Evolutionary conservation across 2,113 vertebrate species (phyloP), one percentile per base, ranked within the genome.

Genomic region (Emberiza fucata): DNA sequence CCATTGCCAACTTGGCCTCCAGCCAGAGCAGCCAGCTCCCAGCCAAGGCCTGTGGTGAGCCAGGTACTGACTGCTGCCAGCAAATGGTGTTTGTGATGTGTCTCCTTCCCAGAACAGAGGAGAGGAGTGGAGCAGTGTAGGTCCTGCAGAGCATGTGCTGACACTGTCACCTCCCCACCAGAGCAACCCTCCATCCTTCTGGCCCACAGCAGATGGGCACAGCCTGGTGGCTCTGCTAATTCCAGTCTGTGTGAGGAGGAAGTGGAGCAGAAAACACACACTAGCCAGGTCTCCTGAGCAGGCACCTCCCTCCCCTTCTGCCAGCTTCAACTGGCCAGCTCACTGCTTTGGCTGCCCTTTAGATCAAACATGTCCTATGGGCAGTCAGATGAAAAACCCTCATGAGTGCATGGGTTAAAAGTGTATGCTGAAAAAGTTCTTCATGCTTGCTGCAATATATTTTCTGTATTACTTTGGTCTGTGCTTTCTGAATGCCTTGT

Each of bases 121-220:
- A 51, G 66, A 31, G 29, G 50, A 48, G 14, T 2, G 9, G 40
- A 79, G 77, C 66, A 22, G 53, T 1, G 0, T 23, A n/a, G 53
- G 47, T 71, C 61, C 23, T 0, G 3, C 7, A 8, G 63, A 76
- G 59, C 19, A 0, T 47, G 70, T 79, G 78, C 73, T 66, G 3
- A 27, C 56, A 5, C 40, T 19, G 48, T 45, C 12, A 4, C 76
- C 68, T 82, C 66, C 85, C 54, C 50, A 28, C 25, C 57, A 61
- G 21, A 65, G 71, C 71, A 42, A 16, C 68, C 5, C 8, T n/a
- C 82, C 2, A 0, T 83, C 94, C 88, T 94, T 92, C 92, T 95
- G 94, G 64, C 68, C 65, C 27, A 2, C 0, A 3, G 91, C 96
- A 96, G 80, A 92, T 96, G 91, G 94, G 28, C 68, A 31, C 88